Evolutionary conservation across 2,113 vertebrate genomes (phyloP), one percentile per base, ranked within the genome.

Genomic region (human (Homo sapiens)): DNA sequence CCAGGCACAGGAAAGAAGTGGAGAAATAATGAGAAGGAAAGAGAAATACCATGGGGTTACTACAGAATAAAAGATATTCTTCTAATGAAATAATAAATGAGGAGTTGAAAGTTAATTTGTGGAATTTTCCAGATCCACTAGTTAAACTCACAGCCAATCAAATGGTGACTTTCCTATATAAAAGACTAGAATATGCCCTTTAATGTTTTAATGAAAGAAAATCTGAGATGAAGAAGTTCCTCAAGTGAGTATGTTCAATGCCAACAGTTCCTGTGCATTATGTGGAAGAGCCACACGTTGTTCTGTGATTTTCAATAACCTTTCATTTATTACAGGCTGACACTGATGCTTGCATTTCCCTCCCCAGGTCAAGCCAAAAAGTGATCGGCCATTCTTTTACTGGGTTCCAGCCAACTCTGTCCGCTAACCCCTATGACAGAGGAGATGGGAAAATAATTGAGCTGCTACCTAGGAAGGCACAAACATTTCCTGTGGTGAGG

Each of bases 321-420:
- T 93, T 88, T 76, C 84, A 64, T 81, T 73, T 78, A 94, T 25
- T 76, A 45, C 23, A 92, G 18, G 52, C 16, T 93, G 66, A 68
- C 79, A 78, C 70, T 83, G n/a, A 90, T 86, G 13, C 3, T 95
- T 93, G 55, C 93, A 91, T 82, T 80, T 97, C 79, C 55, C 70
- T 50, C 20, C 25, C 52, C 20, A 43, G 25, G 43, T 87, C 25
- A 57, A 90, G 22, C 38, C 76, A 43, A 86, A 61, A 1, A 88
- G 12, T 40, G 87, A 96, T 80, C 52, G 52, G 43, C 0, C 13
- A 3, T 72, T 6, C 93, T 73, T 66, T 90, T 50, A 18, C 5
- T 94, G 85, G 66, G 76, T 59, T 68, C 12, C 13, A 90, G 92
- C 48, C 97, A 72, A 90, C 70, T 85, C 66, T 94, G 40, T 81